A percentile compares a stretch with the other conserved stretches of the same genome.
Evolutionary conservation across 2,113 vertebrate genomes (phyloP).

Genomic region (Cynoglossus semilaevis): DNA sequence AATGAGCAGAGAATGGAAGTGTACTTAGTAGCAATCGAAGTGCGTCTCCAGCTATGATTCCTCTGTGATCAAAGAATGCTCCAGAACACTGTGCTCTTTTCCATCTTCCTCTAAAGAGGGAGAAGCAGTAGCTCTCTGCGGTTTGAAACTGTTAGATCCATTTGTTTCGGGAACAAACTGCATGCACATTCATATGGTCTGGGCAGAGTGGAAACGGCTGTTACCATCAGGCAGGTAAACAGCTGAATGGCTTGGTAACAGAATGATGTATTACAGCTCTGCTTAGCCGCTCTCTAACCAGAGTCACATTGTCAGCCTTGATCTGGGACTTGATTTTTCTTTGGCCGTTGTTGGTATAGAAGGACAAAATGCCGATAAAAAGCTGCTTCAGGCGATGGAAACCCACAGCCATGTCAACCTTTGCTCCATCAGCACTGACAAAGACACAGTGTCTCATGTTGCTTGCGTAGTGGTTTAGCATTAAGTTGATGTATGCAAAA

Average conservation of each 20-base stretch:
- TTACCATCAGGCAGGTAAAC: conserved; percentile 31
- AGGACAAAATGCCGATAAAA: conserved; percentile 11
- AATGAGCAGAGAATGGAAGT: conserved; percentile 24
- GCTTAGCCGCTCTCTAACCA: conserved; percentile 34
- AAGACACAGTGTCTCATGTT: conserved; percentile 54
- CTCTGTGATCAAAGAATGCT: conserved; percentile 31
- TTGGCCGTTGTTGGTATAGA: conserved; percentile 5
- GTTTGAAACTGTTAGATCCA: conserved; percentile 25
- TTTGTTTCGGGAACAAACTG: conserved; percentile 24
- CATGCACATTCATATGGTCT: conserved; percentile 29
- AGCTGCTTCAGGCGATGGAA: conserved; percentile 27
- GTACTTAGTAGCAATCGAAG: conserved; percentile 32
- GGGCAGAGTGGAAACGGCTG: conserved; percentile 15
- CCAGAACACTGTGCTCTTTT: conserved; percentile 8
- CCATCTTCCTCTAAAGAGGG: conserved; percentile 5
- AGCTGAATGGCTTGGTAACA: conserved; percentile 28
- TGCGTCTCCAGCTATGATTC: conserved; percentile 32
- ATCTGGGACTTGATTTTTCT: conserved; percentile 18
- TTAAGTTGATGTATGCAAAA: conserved; percentile 74
- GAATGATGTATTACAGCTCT: conserved; percentile 37
- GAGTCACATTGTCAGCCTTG: conserved; percentile 29
- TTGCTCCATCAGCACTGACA: conserved; percentile 15
- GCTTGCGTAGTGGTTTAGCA: conserved; percentile 71
- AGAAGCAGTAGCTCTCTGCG: conserved; percentile 5
- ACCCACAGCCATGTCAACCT: conserved; percentile 44